Base-by-base conservation (phyloP, 2,797 vertebrate genomes). In the Pipistrellus kuhlii region DNA sequence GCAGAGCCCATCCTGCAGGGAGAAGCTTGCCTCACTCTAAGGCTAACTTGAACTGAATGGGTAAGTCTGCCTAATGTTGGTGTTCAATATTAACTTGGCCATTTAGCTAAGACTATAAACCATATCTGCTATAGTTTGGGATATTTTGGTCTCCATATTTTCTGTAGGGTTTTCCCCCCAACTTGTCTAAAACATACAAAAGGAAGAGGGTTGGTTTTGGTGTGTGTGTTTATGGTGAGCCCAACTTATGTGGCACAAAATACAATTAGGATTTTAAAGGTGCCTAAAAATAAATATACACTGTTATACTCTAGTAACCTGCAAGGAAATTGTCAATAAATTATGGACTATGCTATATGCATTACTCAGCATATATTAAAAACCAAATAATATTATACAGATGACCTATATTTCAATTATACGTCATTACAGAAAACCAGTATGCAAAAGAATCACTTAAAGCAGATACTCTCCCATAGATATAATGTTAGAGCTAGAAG, bases 241-340 rank as follows among this genome's bases (percentile, higher is more conserved):
- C 8, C 0, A 91, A 84, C 8, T 77, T 90, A 62, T 5, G 8
- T 35, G 53, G 51, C 7, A 83, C 4, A 59, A 46, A 2, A 55
- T 69, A 88, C 23, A 73, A 75, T 59, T 72, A 62, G 48, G n/a
- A 73, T 46, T 85, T 91, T 57, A 92, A 92, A 27, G 35, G 81
- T 73, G n/a, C 35, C 41, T 81, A 14, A n/a, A 82, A 94, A 71
- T 90, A 88, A 76, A 73, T 48, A 78, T 12, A 18, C 21, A 55
- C 35, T 91, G 8, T 68, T 76, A 82, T 57, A 69, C 53, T 86
- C 41, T 87, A 87, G 91, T 78, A 59, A 73, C 27, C 38, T 87
- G 3, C 75, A 93, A 94, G 75, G n/a, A 95, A 55, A 41, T 21
- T 71, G 14, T 85, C 72, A 90, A 57, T 73, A 86, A 86, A 82